A percentile compares a stretch with the other conserved stretches of the same genome.
These are phyloP conservation scores for Camponotus vicinus DNA, from an alignment of 1,140 invertebrate genomes.

Conservation along the genomic window DNA sequence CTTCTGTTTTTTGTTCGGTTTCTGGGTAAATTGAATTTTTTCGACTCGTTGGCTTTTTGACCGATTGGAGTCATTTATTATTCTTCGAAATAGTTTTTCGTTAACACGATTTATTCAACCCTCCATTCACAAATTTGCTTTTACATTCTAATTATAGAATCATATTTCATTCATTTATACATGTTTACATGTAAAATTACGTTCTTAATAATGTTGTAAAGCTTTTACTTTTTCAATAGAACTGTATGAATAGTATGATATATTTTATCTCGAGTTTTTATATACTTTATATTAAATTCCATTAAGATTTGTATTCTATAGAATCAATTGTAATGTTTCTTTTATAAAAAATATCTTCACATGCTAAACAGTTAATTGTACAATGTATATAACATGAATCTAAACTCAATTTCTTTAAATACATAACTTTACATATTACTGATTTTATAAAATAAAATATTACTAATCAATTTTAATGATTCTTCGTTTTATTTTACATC, in stretches of 20 bases:
- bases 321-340: no score
- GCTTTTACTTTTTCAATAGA: neutral
- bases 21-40: slow-evolving; percentile 42
- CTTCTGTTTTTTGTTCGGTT: neutral
- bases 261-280: neutral
- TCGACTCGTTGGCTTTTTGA: neutral
- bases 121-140: neutral
- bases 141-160: neutral
- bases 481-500: neutral
- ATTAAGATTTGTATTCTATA: no score
- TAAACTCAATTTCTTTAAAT: no score
- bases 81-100: neutral
- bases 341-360: no score
- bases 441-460: neutral
- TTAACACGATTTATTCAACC: neutral
- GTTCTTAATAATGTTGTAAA: neutral
- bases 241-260: no score
- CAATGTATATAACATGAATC: no score
- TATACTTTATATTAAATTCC: neutral
- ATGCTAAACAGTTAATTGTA: no score
- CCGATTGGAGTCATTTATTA: neutral
- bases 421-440: no score
- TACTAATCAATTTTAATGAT: slow-evolving; percentile 3
- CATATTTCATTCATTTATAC: neutral
- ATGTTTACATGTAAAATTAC: neutral